Evolutionary conservation across 2,797 vertebrate genomes (phyloP).

Genomic region (Austrolebias charrua): DNA sequence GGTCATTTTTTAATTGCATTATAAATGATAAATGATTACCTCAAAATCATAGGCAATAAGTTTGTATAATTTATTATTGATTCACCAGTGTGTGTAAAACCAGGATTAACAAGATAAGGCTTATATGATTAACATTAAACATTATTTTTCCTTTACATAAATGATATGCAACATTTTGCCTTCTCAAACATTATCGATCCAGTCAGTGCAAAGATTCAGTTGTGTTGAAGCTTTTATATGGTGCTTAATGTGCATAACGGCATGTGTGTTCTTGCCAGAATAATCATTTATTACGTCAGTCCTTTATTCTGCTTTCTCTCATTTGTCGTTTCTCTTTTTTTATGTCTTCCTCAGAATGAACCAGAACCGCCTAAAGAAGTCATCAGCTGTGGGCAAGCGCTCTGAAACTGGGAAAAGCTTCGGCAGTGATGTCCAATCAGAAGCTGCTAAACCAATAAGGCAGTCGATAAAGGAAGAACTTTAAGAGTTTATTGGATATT

Average conservation of each 20-base stretch:
- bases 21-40: too few species aligned
- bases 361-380: conserved; percentile 31
- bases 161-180: conserved; percentile 45
- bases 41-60: too few species aligned
- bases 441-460: conserved; percentile 31
- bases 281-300: conserved; percentile 34
- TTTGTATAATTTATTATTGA: conserved; percentile 10
- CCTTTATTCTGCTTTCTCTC: conserved; percentile 24
- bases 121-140: conserved; percentile 5
- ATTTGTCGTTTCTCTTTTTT: conserved; percentile 42
- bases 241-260: conserved; percentile 57
- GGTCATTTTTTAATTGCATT: too few species aligned
- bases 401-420: conserved; percentile 32
- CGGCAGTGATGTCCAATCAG: conserved; percentile 39
- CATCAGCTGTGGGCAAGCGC: conserved; percentile 33
- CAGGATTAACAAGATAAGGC: conserved; percentile 9
- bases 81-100: neutral
- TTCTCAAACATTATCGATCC: conserved; percentile 70
- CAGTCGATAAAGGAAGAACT: conserved; percentile 45
- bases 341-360: conserved; percentile 43
- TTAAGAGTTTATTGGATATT: conserved; percentile 56
- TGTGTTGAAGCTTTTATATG: conserved; percentile 52
- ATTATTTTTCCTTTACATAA: conserved; percentile 16
- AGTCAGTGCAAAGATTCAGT: conserved; percentile 49
- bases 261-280: conserved; percentile 37